Evolutionary conservation across 2,113 vertebrate genomes (phyloP), one percentile per base, ranked within the genome.

Genomic region (Corythaeola cristata): DNA sequence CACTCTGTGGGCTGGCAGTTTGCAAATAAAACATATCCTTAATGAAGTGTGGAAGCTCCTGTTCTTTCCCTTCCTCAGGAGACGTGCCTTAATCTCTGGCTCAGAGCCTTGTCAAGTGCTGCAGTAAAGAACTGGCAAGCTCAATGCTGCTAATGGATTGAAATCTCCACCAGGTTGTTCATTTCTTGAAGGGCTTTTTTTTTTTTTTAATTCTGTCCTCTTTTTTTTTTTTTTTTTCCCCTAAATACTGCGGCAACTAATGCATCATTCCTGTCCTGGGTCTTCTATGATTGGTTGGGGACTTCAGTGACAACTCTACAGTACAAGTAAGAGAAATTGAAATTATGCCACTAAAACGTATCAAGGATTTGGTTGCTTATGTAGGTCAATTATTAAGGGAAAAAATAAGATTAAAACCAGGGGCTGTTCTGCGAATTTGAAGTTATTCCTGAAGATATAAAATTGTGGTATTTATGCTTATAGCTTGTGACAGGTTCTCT

Each of bases 141-240:
- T 87, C 84, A 67, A 3, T 62, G 75, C 85, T 96, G 72, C 89
- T 98, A 97, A 93, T 96, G 92, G 97, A 84, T 93, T 96, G 84
- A 97, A 95, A 96, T 96, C 89, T 97, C 90, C 91, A 97, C 95
- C 91, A 96, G 84, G 90, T 97, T 98, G 64, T 96, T 97, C 71
- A 95, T 95, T 96, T 94, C 53, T 91, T 95, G 75, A 80, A 72
- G 64, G 9, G 15, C 33, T 28, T 11, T 45, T 28, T 9, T 23
- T 32, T 26, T 47, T 15, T 41, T 19, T 9, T 27, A 12, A 3
- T 3, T 9, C 20, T 19, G 20, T 67, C 55, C 35, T 15, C 8
- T 16, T 12, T 27, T 26, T 5, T 19, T n/a, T n/a, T n/a, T n/a
- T n/a, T 27, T 5, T 13, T 3, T 5, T 9, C 14, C 17, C 53